Evolutionary conservation across 2,797 vertebrate species (phyloP).

Genomic region (Anisognathus igniventris): DNA sequence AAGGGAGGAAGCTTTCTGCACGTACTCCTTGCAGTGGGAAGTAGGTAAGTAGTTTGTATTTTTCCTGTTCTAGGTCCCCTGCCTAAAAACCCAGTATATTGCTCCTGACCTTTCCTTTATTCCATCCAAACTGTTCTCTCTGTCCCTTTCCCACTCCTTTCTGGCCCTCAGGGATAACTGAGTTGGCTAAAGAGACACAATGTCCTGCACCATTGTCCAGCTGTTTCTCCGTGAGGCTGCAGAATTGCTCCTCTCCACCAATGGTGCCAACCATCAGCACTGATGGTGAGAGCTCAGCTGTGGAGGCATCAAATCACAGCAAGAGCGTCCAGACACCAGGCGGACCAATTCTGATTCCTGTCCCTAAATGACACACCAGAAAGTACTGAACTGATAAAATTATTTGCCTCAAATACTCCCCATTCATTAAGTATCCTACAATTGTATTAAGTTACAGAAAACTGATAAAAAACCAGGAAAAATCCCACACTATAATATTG

Average conservation of each 20-base stretch:
- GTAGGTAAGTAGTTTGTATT: background rate
- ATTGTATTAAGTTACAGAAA: background rate
- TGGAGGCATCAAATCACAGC: background rate
- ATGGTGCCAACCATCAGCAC: background rate
- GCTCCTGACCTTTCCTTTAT: background rate
- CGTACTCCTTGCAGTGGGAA: background rate
- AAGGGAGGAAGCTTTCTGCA: background rate
- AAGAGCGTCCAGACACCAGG: background rate
- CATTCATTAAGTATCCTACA: background rate
- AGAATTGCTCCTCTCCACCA: background rate
- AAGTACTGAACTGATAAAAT: background rate
- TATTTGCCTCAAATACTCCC: background rate
- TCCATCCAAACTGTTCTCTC: background rate
- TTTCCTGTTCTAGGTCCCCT: background rate
- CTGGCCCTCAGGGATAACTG: background rate
- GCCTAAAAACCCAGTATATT: fast-evolving
- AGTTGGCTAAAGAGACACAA: background rate
- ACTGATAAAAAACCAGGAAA: background rate
- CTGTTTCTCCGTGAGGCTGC: fast-evolving
- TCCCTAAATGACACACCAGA: background rate
- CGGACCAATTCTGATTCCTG: background rate
- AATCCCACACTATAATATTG: background rate
- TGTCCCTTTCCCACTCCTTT: background rate
- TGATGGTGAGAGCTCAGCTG: background rate
- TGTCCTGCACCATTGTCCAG: fast-evolving